Evolutionary conservation across 2,797 vertebrate species (phyloP), one percentile per base, ranked within the genome.

Genomic region (Anabas testudineus): DNA sequence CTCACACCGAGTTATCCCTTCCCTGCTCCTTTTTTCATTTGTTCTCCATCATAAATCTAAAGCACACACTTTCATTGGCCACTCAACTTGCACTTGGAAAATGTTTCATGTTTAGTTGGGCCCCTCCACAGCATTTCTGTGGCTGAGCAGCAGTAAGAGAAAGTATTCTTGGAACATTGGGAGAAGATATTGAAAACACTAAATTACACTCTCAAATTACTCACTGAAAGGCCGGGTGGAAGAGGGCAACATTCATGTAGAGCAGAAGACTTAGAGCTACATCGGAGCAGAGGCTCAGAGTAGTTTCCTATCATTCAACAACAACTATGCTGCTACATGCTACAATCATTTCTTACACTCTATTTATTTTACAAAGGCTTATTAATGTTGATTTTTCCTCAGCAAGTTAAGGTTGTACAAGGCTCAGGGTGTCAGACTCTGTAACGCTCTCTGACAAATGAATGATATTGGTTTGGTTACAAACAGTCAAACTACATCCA

Each of bases 111-210:
- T 82, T 85, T 72, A 76, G 75, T 80, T 71, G 30, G 69, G 66
- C 21, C 66, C 26, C 39, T 80, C 60, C 18, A 3, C 67, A 71
- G 67, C 59, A 80, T 86, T 85, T 87, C 81, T 85, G 82, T 66
- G 88, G 83, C 66, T 22, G 59, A 71, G 76, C 43, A 55, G 67
- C 57, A 78, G 32, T 48, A 59, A 67, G 55, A 68, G 67, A 74
- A 79, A 67, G 59, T 72, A 74, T 66, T 69, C 51, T 76, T 82
- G 76, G 73, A 74, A 70, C 64, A 76, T 66, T 0, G 16, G 59
- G 72, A 70, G 66, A 81, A 78, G 71, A 83, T 77, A 81, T 72
- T 84, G 74, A 79, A 85, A 74, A 76, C 73, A 70, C 36, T 82
- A 69, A 85, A 87, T 88, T 73, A 82, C 30, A 60, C 54, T 64